phyloP scores from a whole-genome alignment of 2,113 vertebrate species.

The Sinocyclocheilus anshuiensis region DNA sequence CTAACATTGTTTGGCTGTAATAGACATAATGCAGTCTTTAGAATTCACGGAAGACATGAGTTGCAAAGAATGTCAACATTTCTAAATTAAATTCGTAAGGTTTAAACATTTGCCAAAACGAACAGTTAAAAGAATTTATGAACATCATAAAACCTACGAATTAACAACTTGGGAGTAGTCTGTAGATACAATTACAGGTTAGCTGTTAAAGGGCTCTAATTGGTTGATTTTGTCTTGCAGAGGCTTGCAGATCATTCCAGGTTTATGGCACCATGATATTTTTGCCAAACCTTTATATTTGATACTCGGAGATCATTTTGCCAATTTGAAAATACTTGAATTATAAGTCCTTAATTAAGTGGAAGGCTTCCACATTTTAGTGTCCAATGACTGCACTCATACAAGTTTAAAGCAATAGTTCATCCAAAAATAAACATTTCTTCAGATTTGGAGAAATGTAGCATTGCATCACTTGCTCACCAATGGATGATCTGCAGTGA shows the following conservation, averaged over 20 bases:
- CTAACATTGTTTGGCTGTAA: background rate
- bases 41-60: background rate
- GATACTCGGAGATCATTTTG: background rate
- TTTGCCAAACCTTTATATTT: background rate
- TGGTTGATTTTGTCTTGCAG: background rate
- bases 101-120: background rate
- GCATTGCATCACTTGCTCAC: too few relatives aligned
- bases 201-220: background rate
- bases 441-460: too few relatives aligned
- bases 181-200: background rate
- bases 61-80: background rate
- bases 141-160: background rate
- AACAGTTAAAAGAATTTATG: background rate
- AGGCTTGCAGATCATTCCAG: conserved; percentile 4
- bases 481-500: background rate
- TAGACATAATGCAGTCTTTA: background rate
- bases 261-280: background rate
- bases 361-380: background rate
- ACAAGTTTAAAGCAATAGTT: background rate
- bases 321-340: background rate
- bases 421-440: background rate
- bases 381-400: background rate
- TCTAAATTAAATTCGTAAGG: background rate
- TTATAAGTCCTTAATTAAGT: background rate
- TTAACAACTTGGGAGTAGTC: background rate